Percentiles rank a stretch among this genome's conserved stretches.
Evolutionary conservation across 2,888 invertebrate genomes (phyloP).

Genomic region (Sinopyrophorus schimmeli): DNA sequence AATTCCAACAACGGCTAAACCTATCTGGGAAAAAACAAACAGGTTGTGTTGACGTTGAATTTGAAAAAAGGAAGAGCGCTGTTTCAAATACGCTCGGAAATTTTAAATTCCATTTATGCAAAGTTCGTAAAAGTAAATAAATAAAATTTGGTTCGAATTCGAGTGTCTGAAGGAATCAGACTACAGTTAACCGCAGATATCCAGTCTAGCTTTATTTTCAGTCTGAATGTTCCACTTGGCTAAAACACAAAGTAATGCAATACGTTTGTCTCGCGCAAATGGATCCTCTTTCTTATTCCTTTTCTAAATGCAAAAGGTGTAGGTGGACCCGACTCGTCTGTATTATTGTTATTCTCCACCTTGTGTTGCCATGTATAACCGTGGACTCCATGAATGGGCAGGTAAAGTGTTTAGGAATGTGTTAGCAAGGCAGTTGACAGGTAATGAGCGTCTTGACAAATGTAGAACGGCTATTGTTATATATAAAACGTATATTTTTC

Average conservation of each 20-base stretch:
- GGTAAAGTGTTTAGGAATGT: slow-evolving; percentile 21
- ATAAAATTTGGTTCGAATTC: too few species aligned
- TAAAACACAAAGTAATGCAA: slow-evolving; percentile 2
- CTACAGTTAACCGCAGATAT: too few species aligned
- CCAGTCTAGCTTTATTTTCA: slow-evolving; percentile 1
- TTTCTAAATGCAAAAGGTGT: slow-evolving; percentile 2
- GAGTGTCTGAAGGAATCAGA: too few species aligned
- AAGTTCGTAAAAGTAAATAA: too few species aligned
- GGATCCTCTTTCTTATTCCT: slow-evolving; percentile 8
- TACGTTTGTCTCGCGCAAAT: slow-evolving; percentile 1
- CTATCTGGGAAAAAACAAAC: too few species aligned
- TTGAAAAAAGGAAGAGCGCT: too few species aligned
- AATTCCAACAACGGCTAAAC: too few species aligned
- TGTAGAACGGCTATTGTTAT: slow-evolving; percentile 13
- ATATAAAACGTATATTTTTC: slow-evolving; percentile 1
- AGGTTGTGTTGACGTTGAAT: too few species aligned
- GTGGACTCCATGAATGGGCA: slow-evolving; percentile 13
- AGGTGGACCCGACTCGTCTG: slow-evolving; percentile 6
- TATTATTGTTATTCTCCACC: slow-evolving; percentile 2
- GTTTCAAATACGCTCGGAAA: too few species aligned
- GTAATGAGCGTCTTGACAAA: slow-evolving; percentile 25
- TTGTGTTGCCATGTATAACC: slow-evolving; percentile 1
- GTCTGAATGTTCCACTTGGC: slow-evolving; percentile 4
- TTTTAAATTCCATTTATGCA: too few species aligned
- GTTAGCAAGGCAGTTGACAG: slow-evolving; percentile 21